Evolutionary conservation across 2,888 invertebrate species (phyloP), one percentile per base, ranked within the genome.

Genomic region (Cheilosia pagana): DNA sequence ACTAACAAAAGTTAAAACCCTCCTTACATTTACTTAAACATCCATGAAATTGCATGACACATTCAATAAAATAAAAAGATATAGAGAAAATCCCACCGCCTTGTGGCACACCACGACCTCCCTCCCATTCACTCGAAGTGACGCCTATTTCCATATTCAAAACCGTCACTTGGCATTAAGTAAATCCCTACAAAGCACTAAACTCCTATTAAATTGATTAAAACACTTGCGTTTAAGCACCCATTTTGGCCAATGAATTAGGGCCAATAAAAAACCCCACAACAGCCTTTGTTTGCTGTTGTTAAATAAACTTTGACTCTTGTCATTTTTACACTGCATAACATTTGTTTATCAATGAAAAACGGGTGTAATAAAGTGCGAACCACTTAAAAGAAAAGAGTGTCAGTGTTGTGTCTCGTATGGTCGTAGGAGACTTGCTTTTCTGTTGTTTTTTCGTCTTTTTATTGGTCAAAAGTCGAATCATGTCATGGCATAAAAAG

Each of bases 401-500:
- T 70, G 68, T 28, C 70, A 48, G 0, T 16, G 12, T 23, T 6
- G n/a, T 10, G 21, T 21, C n/a, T 28, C 21, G 19, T 19, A 7
- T n/a, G n/a, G n/a, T n/a, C n/a, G n/a, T n/a, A 21, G 43, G 16
- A 28, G 35, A 35, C 10, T 35, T 35, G 28, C 68, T 31, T 14
- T 14, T 12, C 35, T 48, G 39, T 41, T 48, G 60, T 41, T 50
- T 23, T 23, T 31, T 25, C 28, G 3, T 48, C 45, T n/a, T 62
- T 71, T 71, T 71, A 71, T 71, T 71, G 71, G 71, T 71, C 71
- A 71, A 60, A 70, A 71, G 71, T 71, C 71, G 50, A 60, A 16
- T 60, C 50, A 28, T 60, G 70, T 35, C 43, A 16, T 48, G 35
- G 48, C 31, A 70, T 70, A 70, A 70, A 70, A 70, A 48, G 41